These are phyloP conservation scores for Poeciliopsis occidentalis DNA, from an alignment of 2,113 vertebrate genomes.

Conservation along the genomic window DNA sequence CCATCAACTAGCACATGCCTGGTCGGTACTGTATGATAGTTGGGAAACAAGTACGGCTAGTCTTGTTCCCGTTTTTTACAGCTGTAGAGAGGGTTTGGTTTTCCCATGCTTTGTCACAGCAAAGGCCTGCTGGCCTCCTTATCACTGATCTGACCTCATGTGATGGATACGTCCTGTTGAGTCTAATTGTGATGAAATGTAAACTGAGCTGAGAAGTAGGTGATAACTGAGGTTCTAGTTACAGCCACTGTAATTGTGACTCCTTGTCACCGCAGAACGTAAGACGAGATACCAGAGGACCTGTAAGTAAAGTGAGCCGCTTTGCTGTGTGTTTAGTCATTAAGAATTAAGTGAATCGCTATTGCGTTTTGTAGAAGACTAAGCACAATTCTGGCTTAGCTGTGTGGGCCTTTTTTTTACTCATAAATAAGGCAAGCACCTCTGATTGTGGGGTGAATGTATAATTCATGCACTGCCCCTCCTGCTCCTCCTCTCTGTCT, in stretches of 20 bases:
- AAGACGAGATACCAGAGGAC: constrained; percentile 27
- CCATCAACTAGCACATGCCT: background rate
- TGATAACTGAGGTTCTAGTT: constrained; percentile 64
- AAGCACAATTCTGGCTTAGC: constrained; percentile 66
- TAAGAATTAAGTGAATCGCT: constrained; percentile 73
- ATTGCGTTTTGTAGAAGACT: constrained; percentile 71
- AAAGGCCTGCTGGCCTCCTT: constrained; percentile 50
- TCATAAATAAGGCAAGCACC: constrained; percentile 81
- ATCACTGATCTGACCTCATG: constrained; percentile 69
- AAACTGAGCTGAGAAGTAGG: constrained; percentile 68
- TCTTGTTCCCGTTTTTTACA: constrained; percentile 13
- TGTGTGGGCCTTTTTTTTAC: constrained; percentile 66
- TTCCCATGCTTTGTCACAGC: constrained; percentile 61
- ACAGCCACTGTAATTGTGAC: constrained; percentile 58
- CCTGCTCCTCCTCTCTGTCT: constrained; percentile 64
- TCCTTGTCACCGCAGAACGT: constrained; percentile 37
- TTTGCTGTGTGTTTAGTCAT: constrained; percentile 53
- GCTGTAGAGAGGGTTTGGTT: constrained; percentile 23
- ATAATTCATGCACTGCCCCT: constrained; percentile 78
- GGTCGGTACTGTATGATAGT: too few species aligned
- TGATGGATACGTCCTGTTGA: constrained; percentile 74
- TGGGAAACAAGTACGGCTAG: constrained; percentile 55
- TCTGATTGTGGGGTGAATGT: constrained; percentile 78
- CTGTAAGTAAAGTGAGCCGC: constrained; percentile 31
- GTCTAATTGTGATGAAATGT: constrained; percentile 68